Evolutionary conservation across 2,797 vertebrate species (phyloP), one percentile per base, ranked within the genome.

Genomic region (Pipistrellus nathusii): DNA sequence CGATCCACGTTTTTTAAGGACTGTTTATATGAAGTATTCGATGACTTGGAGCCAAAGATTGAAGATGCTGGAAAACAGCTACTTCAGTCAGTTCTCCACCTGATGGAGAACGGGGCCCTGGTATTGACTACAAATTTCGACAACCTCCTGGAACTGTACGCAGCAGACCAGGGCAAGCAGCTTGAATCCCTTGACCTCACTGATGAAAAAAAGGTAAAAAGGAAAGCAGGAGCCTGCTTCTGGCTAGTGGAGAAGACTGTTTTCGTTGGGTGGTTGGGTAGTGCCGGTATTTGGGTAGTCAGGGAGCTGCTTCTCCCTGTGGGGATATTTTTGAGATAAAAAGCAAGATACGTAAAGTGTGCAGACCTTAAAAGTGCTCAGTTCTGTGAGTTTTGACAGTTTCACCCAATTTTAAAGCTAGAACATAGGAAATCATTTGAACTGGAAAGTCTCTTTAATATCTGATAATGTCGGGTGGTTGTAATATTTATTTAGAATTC

Each of bases 101-200:
- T 99, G 78, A 99, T 99, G 99, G 99, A 99, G 96, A 99, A 99
- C 0, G 99, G 99, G 0, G 99, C 99, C 0, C 98, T 99, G 7
- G 99, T 99, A 20, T 98, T 99, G 95, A 99, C 99, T 44, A 99
- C 99, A 1, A 99, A 99, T 98, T 99, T 99, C 0, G 99, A 99
- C 97, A 99, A 99, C 98, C 98, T 99, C 92, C 96, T 99, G 97
- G 99, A 99, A 97, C 99, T 99, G 90, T 99, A 99, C 0, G 99
- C 99, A 3, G 98, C 99, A 1, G 99, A 99, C 94, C 99, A 99
- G 97, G 99, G 98, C 92, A 99, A 99, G 88, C 99, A 99, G 4
- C 99, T 99, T 20, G 99, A 99, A 98, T 99, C 99, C 86, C 98
- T 99, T 87, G 99, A 99, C 97, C 99, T 99, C 93, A 99, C 99